Base-by-base conservation (phyloP, 2,113 vertebrate species). In the Uria aalge region DNA sequence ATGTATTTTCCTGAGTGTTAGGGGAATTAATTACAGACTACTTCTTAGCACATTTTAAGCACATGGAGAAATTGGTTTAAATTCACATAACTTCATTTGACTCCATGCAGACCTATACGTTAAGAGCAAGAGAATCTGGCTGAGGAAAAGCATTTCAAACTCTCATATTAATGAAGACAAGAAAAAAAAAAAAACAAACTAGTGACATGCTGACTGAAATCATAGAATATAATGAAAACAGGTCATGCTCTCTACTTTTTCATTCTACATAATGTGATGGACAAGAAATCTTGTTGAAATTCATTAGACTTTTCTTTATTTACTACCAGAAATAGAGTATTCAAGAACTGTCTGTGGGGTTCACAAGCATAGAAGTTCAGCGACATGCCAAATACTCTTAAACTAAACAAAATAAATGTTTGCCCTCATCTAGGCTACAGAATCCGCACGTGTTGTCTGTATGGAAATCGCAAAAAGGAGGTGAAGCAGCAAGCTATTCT, bases 391-490 rank as follows among this genome's bases (percentile, higher is more conserved):
- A n/a, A n/a, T n/a, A n/a, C n/a, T n/a, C n/a, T n/a, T n/a, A n/a
- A n/a, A n/a, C n/a, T n/a, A n/a, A n/a, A n/a, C n/a, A n/a, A n/a
- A n/a, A n/a, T n/a, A n/a, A n/a, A n/a, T n/a, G n/a, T n/a, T 72
- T 53, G 12, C 15, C 48, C 3, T 64, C 50, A 16, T 11, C n/a
- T 41, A 8, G 16, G 15, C 15, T 45, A 4, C 5, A 79, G 41
- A 63, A 72, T 5, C 4, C n/a, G 5, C 6, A 21, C 2, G 0
- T 0, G 0, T 36, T 82, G 18, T 27, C 41, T 52, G 5, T 17
- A 24, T 11, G 21, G 34, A 56, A 92, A 64, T 15, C 59, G 17
- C 3, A 23, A 55, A 52, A 19, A 45, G 2, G 5, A 75, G 29
- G 38, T 0, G 0, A 81, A 47, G 24, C 4, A 62, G 2, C 11